Conservation (phyloP, 2,797 vertebrate genomes). For the Aphelocoma californica region DNA sequence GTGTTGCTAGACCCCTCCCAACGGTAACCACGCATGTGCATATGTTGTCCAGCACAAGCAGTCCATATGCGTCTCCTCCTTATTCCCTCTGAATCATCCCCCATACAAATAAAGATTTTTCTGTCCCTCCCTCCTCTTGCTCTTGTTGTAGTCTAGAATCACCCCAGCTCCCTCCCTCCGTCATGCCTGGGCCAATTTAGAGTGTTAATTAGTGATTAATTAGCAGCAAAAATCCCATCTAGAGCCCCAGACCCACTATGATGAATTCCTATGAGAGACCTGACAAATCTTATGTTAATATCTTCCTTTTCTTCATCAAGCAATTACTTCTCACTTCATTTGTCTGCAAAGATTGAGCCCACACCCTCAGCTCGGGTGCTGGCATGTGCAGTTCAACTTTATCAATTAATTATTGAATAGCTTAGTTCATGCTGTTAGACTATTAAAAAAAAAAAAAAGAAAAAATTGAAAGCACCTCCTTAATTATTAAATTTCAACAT, state of each 20-base stretch:
- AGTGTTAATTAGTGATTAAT: slow-evolving; percentile 75
- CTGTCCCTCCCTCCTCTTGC: not conserved
- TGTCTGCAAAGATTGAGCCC: slow-evolving; percentile 59
- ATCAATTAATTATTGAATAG: slow-evolving; percentile 78
- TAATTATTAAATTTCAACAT: slow-evolving; percentile 64
- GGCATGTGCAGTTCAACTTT: slow-evolving; percentile 60
- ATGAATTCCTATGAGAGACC: slow-evolving; percentile 59
- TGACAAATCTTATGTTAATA: slow-evolving; percentile 66
- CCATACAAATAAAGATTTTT: not conserved
- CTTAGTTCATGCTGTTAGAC: slow-evolving; percentile 67
- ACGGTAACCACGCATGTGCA: not conserved
- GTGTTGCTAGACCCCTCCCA: not conserved
- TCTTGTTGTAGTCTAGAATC: not conserved
- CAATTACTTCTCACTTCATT: slow-evolving; percentile 71
- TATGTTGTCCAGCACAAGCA: not conserved
- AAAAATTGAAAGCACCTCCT: slow-evolving; percentile 30
- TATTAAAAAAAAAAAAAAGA: slow-evolving; percentile 51
- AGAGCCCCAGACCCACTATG: slow-evolving; percentile 12
- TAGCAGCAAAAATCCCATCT: slow-evolving; percentile 64
- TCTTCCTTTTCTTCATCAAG: slow-evolving; percentile 65
- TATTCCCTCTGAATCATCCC: not conserved
- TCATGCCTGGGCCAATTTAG: slow-evolving; percentile 42
- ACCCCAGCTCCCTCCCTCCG: not conserved
- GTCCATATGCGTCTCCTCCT: not conserved
- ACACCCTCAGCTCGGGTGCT: not conserved